phyloP scores from a whole-genome alignment of 2,888 invertebrate genomes.

The Pachliopta kotzebuea region DNA sequence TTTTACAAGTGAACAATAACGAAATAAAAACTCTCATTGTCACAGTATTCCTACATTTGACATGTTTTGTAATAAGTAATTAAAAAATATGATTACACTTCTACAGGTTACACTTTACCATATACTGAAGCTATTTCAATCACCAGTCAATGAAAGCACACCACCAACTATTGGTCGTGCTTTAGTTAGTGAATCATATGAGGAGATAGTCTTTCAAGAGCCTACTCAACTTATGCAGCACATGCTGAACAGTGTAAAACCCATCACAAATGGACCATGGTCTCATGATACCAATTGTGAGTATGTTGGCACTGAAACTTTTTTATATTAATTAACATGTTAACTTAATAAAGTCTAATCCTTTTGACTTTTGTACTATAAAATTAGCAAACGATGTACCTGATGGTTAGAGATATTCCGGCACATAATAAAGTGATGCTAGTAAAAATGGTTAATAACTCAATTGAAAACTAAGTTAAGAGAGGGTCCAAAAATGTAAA shows the following conservation, averaged over 20 bases:
- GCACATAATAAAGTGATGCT: too few relatives aligned
- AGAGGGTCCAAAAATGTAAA: too few relatives aligned
- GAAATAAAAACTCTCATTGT: too few relatives aligned
- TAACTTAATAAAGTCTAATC: too few relatives aligned
- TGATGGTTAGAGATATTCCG: too few relatives aligned
- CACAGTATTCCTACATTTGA: too few relatives aligned
- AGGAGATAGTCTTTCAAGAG: constrained; percentile 97
- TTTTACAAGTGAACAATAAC: too few relatives aligned
- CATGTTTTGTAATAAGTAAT: not conserved
- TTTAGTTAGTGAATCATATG: constrained; percentile 95
- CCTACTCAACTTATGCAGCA: constrained; percentile 95
- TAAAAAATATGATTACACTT: not conserved
- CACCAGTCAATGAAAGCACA: constrained; percentile 79
- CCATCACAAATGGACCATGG: constrained; percentile 86
- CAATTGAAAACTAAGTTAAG: too few relatives aligned
- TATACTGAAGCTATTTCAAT: constrained; percentile 95
- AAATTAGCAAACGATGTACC: too few relatives aligned
- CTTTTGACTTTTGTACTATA: too few relatives aligned
- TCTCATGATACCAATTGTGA: constrained; percentile 94
- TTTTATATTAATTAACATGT: not conserved
- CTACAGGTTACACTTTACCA: constrained; percentile 96
- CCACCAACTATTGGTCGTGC: constrained; percentile 75
- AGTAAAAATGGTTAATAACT: too few relatives aligned
- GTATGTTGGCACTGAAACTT: constrained; percentile 43
- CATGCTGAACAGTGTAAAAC: constrained; percentile 87